Base-by-base conservation (phyloP, 2,797 vertebrate genomes). In the Sardinella longiceps region DNA sequence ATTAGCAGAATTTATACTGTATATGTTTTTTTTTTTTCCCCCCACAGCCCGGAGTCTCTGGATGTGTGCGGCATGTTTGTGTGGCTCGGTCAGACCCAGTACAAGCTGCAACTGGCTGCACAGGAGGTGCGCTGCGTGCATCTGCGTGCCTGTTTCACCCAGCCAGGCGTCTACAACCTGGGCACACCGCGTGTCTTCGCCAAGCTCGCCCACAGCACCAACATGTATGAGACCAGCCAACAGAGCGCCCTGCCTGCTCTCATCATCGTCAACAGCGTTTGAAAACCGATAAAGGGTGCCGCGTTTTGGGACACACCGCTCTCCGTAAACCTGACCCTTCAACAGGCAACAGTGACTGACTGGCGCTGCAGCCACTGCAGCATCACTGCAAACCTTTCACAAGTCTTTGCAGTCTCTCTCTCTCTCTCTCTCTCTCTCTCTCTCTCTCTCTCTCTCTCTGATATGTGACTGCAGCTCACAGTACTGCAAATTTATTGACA, bases 91-190 rank as follows among this genome's bases (percentile, higher is more conserved):
- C 97, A 99, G 92, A 98, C 95, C 2, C 97, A 97, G 81, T 97
- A 98, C 92, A 97, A 96, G 90, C 94, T 98, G 87, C 96, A 96
- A 28, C 95, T 99, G 81, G 93, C 94, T 89, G 94, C 97, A 50
- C 96, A 96, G 87, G 96, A 98, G 90, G 95, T 97, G 6, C 92
- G 91, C 85, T 94, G 95, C 84, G 91, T 99, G 83, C 94, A 95
- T 63, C 94, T 99, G 88, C 96, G 93, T 77, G 98, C 98, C 81
- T 98, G 97, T 88, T 99, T 99, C 33, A 95, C 98, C 84, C 97
- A 96, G 84, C 96, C 98, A 0, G 98, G 98, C 33, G 98, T 99
- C 86, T 99, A 99, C 94, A 98, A 99, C 89, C 96, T 99, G 53
- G 98, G 97, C 90, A 98, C 97, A 0, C 96, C 96, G 0, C 94